Evolutionary conservation across 2,888 invertebrate species (phyloP), one percentile per base, ranked within the genome.

Genomic region (Mythimna vitellina): DNA sequence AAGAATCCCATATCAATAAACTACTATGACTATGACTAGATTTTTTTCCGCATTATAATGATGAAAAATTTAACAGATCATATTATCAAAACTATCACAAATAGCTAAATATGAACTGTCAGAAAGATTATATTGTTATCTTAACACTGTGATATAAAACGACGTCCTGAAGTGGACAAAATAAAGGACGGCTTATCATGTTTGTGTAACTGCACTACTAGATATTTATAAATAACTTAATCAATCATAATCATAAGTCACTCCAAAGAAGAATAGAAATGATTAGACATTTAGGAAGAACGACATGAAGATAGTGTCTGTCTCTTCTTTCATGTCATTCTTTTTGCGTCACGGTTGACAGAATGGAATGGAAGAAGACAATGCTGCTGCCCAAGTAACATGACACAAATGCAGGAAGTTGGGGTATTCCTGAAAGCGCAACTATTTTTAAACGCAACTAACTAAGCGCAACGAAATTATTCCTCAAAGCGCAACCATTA

Each of bases 91-190:
- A 32, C 9, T 32, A 29, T 49, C 3, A 54, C n/a, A 63, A 49
- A 7, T 56, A 29, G n/a, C 12, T 14, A 32, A 32, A 25, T 14
- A 25, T 61, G 17, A 12, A 25, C 9, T 51, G 61, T 42, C 49
- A 69, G 69, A 35, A 4, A 56, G 12, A 76, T 54, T 9, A 29
- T 73, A n/a, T 46, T 22, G 10, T 12, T 76, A 73, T 53, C 51
- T 66, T 67, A 8, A 42, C 70, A n/a, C 38, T 58, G 22, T 62
- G 61, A 22, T 20, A 53, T 25, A 35, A 12, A 35, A 58, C 62
- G 22, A 78, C 61, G 8, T 70, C 29, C 46, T 70, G 42, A 53
- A 70, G 78, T 70, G 51, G 17, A 14, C 17, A 49, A 32, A 54
- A 38, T 32, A 51, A 57, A 68, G 3, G 3, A 6, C 7, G 38